These are phyloP conservation scores for Parapristionchus giblindavisi DNA, from an alignment of 2,888 invertebrate genomes.

Conservation along the genomic window DNA sequence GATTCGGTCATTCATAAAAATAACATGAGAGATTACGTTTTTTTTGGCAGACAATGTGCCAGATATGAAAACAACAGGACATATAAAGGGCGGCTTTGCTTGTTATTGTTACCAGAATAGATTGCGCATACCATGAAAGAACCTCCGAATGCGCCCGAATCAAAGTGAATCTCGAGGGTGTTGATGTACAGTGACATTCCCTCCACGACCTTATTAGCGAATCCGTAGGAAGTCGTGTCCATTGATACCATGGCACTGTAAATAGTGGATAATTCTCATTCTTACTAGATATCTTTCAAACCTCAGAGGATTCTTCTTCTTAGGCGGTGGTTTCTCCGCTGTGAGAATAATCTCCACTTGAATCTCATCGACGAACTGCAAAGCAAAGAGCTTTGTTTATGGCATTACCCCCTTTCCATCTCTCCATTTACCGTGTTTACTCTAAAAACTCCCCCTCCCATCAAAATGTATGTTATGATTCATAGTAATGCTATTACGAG, in stretches of 20 bases:
- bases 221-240: constrained; percentile 77
- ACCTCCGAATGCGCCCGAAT: constrained; percentile 91
- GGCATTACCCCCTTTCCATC: too few species aligned
- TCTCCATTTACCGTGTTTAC: too few species aligned
- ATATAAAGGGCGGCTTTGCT: too few species aligned
- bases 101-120: not conserved
- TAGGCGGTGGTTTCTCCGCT: constrained; percentile 43
- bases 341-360: constrained; percentile 58
- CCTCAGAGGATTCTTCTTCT: constrained; percentile 16
- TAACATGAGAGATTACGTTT: not conserved
- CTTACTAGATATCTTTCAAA: not conserved
- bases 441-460: too few species aligned
- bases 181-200: constrained; percentile 95
- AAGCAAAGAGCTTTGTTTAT: not conserved
- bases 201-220: constrained; percentile 92
- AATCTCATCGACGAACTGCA: constrained; percentile 67
- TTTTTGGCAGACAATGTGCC: not conserved
- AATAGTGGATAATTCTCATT: not conserved
- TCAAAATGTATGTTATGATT: too few species aligned
- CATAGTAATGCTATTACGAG: too few species aligned
- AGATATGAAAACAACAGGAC: too few species aligned
- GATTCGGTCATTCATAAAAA: too few species aligned
- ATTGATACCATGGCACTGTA: constrained; percentile 17
- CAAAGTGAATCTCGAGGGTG: constrained; percentile 90
- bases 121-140: constrained; percentile 83